Evolutionary conservation across 23 tunicate genomes (phyloP), one percentile per base, ranked within the genome.

Genomic region (Ascidia mentula): DNA sequence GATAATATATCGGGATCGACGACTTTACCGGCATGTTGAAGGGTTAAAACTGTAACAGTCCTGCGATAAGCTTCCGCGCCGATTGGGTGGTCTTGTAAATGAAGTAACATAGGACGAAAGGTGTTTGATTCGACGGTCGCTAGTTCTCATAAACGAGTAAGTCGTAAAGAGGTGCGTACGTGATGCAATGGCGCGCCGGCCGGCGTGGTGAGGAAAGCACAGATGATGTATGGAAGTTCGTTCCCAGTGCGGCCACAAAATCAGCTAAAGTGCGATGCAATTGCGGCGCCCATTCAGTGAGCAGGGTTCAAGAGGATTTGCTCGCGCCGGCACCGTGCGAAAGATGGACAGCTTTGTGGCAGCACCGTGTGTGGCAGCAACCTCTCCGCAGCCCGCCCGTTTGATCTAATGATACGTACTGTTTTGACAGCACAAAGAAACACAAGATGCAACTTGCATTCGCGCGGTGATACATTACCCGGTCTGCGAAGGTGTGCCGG

Each of bases 391-490:
- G 65, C 65, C 24, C 65, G 65, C 65, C 28, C 65, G 65, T 53
- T 53, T 53, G 65, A 53, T 53, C 65, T 28, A 53, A 26, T 53
- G 65, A 53, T 53, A 53, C 24, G 65, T 53, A 20, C 65, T 53
- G 65, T 53, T 53, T 26, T 53, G 65, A 53, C 65, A 53, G 65
- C 65, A 26, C 28, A 28, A 26, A 53, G 65, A 53, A 53, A 53
- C 65, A 53, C 65, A 53, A 53, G 22, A 26, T 53, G 65, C 65
- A 53, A 53, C 65, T 53, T 53, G 65, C 65, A 53, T 20, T 53
- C 65, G 65, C 65, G 28, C 4, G 65, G 65, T 53, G 65, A 53
- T 53, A 53, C 65, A 53, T 53, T 53, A 53, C 65, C 65, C 13
- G 65, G 13, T 26, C 13, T 53, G 65, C 65, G 22, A 26, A 28